Evolutionary conservation across 2,797 vertebrate species (phyloP), one percentile per base, ranked within the genome.

Genomic region (Oryzias sinensis): DNA sequence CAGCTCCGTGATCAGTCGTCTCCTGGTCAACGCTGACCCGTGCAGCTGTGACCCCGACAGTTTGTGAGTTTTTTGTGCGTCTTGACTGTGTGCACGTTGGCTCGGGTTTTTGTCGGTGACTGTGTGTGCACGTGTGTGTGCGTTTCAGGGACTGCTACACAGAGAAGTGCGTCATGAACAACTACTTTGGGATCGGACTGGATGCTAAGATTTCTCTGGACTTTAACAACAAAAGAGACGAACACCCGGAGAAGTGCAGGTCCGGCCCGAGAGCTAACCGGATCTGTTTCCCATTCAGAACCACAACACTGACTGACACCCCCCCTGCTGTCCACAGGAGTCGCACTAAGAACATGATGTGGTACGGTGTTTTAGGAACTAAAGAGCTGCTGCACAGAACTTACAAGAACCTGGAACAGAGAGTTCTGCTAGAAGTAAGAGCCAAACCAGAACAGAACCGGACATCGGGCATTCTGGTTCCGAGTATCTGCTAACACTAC

Each of bases 331-430:
- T 43, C 22, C 60, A 60, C 74, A 95, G 94, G 87, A 98, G 96
- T 83, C 94, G 97, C 17, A 98, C 97, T 15, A 98, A 99, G 87
- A 99, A 99, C 86, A 94, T 96, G 95, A 97, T 99, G 97, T 99
- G 97, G 96, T 99, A 98, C 0, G 96, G 97, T 9, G 96, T 99
- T 1, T 74, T 99, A 22, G 97, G 96, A 42, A 99, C 96, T 71
- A 98, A 96, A 74, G 97, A 99, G 79, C 82, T 99, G 67, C 92
- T 98, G 20, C 96, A 99, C 73, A 93, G 95, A 75, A 98, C 96
- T 3, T 98, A 99, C 20, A 95, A 91, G 90, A 99, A 99, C 87
- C 89, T 99, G 84, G 97, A 98, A 53, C 97, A 99, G 77, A 94
- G 92, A 56, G 97, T 99, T 45, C 87, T 98, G 33, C 87, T 98